Evolutionary conservation across 2,888 invertebrate genomes (phyloP), one percentile per base, ranked within the genome.

Genomic region (Cheilosia urbana): DNA sequence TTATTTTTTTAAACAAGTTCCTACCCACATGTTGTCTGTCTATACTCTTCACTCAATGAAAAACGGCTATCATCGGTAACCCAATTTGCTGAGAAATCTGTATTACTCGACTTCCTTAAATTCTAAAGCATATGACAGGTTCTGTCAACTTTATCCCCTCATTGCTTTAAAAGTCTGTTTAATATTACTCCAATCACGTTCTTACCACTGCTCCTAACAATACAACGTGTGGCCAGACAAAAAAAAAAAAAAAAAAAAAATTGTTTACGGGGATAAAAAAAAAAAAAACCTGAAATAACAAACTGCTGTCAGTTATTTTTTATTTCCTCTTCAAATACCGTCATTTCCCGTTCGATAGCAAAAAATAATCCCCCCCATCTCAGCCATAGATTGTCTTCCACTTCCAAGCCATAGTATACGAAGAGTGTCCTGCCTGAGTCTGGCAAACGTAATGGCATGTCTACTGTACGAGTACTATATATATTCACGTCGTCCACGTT

Each of bases 271-370:
- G 47, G 55, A 49, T 49, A 30, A 34, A 27, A 27, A 27, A 34
- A 27, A 27, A 27, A 24, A 27, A 30, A 62, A 68, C 21, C 34
- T 37, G 27, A 66, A 47, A 77, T 62, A 73, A 69, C 68, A 83
- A 78, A 75, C 75, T 79, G 69, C 63, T 75, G 69, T 69, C 60
- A 69, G 79, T 76, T 76, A 62, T 80, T 71, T 75, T 80, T 80
- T 76, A 72, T 81, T 72, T 77, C 66, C 76, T 81, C 71, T 72
- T 80, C 80, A 80, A 85, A 81, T 85, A 77, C 68, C 85, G 76
- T 81, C 81, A 72, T 85, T 85, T 85, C 40, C 68, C 58, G 68
- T 85, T 85, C 81, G 76, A 85, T 85, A 77, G 68, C 40, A 77
- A 81, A 68, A 13, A 37, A 81, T 72, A 72, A 85, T 81, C 62